These are phyloP conservation scores for Melanotaenia trifasciata DNA, from an alignment of 2,797 vertebrate species.

Conservation along the genomic window DNA sequence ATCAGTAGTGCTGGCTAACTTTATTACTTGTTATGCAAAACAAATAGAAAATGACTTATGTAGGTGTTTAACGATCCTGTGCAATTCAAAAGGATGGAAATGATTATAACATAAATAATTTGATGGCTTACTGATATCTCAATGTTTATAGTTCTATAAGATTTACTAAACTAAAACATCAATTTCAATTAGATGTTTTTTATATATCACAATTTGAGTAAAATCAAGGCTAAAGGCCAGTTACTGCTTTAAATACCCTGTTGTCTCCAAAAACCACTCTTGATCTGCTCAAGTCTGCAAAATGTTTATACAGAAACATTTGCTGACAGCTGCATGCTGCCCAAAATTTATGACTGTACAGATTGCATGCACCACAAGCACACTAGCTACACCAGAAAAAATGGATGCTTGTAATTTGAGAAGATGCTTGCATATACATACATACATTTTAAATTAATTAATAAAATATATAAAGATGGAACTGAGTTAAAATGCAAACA, in stretches of 20 bases:
- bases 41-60: conserved; percentile 6
- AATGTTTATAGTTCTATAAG: background rate
- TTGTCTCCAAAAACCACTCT: background rate
- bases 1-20: conserved; percentile 44
- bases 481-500: background rate
- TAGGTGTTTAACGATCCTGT: conserved; percentile 13
- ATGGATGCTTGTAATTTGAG: background rate
- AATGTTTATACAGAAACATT: background rate
- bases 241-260: background rate
- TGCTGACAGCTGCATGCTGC: background rate
- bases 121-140: too few species aligned
- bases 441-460: background rate
- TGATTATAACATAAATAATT: background rate
- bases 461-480: background rate
- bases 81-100: background rate
- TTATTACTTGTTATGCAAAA: conserved; percentile 35
- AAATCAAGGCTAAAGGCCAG: background rate
- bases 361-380: background rate
- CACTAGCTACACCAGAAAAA: background rate
- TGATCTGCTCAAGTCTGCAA: background rate
- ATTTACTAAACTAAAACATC: background rate
- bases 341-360: background rate
- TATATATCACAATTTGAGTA: background rate
- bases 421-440: background rate
- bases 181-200: background rate